Base-by-base conservation (phyloP, 2,888 invertebrate genomes). In the Merodon equestris region DNA sequence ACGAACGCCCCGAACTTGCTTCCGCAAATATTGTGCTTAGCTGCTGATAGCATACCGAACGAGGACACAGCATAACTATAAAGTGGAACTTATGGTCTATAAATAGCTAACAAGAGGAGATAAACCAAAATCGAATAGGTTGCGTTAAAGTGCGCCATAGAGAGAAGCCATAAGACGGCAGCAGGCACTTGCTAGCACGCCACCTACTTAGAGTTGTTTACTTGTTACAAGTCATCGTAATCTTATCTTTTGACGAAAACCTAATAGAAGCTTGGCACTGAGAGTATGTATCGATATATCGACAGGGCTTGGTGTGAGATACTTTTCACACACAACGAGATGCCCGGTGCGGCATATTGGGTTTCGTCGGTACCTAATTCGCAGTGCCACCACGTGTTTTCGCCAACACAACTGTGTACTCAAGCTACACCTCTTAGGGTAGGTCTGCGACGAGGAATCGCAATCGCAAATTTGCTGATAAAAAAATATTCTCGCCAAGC, bases 121-220 rank as follows among this genome's bases (percentile, higher is more conserved):
- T 27, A 7, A 7, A 27, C 2, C 7, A 7, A 7, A 27, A 27
- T 27, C 27, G 27, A 27, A 27, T 27, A 27, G 2, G 27, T n/a
- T 3, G 12, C 10, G 12, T 40, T 17, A 10, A 4, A 27, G 27
- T 27, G 27, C 27, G 27, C 36, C 15, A 38, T 19, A 12, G 27
- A 34, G 38, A 47, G 58, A 68, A 68, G 58, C 67, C 67, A 51
- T 68, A 68, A 51, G 58, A 51, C 50, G 34, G 17, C 42, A 34
- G 27, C 12, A 27, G 7, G 27, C 19, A 50, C 42, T 42, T 2
- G 27, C 27, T 27, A 27, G 27, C 17, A 48, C 14, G 13, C 48
- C 44, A 36, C 34, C 50, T 50, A 64, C 63, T 57, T 48, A 17
- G 10, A n/a, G 18, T 38, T 58, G 67, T 67, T 67, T 51, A 58